Base-by-base conservation (phyloP, 1,140 invertebrate species). In the Drosophila simulans region DNA sequence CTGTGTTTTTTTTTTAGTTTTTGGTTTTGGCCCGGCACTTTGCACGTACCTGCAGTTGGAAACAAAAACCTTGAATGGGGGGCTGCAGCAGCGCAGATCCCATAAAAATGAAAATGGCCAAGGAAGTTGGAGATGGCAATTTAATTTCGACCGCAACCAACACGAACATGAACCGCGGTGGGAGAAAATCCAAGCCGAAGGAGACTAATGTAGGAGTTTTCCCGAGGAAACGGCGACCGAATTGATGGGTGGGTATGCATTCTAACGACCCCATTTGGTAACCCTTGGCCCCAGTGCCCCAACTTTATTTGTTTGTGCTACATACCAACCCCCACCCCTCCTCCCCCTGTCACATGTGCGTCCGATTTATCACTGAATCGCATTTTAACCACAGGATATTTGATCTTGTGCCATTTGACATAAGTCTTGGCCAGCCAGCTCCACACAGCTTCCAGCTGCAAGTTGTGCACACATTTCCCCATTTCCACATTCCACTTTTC, bases 321-420 rank as follows among this genome's bases (percentile, higher is more conserved):
- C 10, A 8, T 15, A n/a, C n/a, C 13, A 1, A 5, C 25, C 27
- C 1, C 27, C 27, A 8, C 15, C 40, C 5, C 15, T 13, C 39
- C 17, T 17, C 39, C 48, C 52, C 15, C 34, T 34, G 55, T 60
- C 54, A 57, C 74, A 65, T 86, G 74, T 89, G 76, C 82, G 72
- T 74, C 77, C 73, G 84, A 89, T 89, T 89, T 89, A 89, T 89
- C 84, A 89, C 71, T 62, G 84, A 89, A 89, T 89, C 80, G 85
- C 77, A 84, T 80, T 89, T 80, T 89, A 89, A 80, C 84, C 84
- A 89, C 84, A 89, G 84, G 84, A 89, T 89, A 89, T 89, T 89
- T 89, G 84, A 89, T 89, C 84, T 84, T 65, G 58, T 89, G 84
- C 84, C 84, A 89, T 89, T 89, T 89, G 85, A 89, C 84, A 89